A percentile compares a stretch with the other conserved stretches of the same genome.
Conservation (phyloP, 2,113 vertebrate species). For the Oxygymnocypris stewartii region DNA sequence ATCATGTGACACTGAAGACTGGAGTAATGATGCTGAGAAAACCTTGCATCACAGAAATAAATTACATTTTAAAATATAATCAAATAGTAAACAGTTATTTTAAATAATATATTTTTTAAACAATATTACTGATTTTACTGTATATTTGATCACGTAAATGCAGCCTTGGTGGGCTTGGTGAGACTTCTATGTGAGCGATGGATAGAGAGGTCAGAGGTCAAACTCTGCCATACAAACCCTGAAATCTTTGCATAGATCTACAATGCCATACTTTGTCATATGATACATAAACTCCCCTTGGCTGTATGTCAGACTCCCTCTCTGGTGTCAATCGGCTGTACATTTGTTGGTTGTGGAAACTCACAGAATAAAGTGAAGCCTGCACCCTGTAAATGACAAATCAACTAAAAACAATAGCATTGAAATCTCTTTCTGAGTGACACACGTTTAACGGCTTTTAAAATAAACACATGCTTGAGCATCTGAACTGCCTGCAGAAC, state of each 20-base stretch:
- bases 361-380: not conserved
- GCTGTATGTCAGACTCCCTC: not conserved
- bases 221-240: not conserved
- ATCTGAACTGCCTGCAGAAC: not conserved
- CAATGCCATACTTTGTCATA: constrained; percentile 23
- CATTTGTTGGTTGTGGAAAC: not conserved
- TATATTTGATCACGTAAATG: not conserved
- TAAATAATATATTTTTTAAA: not conserved
- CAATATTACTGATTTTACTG: not conserved
- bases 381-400: constrained; percentile 14
- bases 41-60: not conserved
- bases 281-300: not conserved
- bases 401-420: constrained; percentile 7
- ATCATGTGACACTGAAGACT: not conserved
- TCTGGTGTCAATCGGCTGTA: not conserved
- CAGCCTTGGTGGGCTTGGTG: not conserved
- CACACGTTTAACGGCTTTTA: not conserved
- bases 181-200: not conserved
- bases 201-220: constrained; percentile 17
- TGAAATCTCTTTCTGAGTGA: not conserved
- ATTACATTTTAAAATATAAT: not conserved
- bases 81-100: not conserved
- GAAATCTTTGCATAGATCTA: not conserved
- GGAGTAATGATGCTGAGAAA: not conserved
- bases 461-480: not conserved